Base-by-base conservation (phyloP, 2,888 invertebrate species). In the Morpho helenor region DNA sequence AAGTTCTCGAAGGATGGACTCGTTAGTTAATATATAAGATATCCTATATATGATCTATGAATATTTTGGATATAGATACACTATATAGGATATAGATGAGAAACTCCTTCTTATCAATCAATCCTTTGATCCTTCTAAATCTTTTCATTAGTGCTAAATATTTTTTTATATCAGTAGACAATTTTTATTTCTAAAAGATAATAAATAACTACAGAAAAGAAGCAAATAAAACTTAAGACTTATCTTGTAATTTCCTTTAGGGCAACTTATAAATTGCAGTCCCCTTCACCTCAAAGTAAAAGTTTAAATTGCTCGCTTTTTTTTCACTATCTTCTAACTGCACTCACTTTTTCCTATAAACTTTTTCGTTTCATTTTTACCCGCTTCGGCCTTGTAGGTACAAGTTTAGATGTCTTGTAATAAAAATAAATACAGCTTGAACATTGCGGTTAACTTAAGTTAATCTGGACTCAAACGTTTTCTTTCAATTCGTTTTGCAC, bases 271-370 rank as follows among this genome's bases (percentile, higher is more conserved):
- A 82, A 86, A 84, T 81, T 75, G 77, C 75, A 73, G 69, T 75
- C 77, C 77, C 79, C 75, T 74, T 66, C 66, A 66, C 72, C 71
- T 70, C 73, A 70, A 72, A 69, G 79, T 69, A 74, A 81, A 88
- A 88, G 80, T 88, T 88, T 84, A 85, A 88, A 87, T 87, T 88
- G 84, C 77, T 76, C 72, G 73, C 75, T 73, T 73, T 84, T 87
- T 87, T 88, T 88, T 87, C 87, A 88, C 88, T 88, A 88, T 87
- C 87, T 84, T 74, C 72, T 75, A 64, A 73, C 71, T 77, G 76
- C 82, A 81, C 80, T 82, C 81, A 82, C 82, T 86, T 87, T 87
- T 87, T 86, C 85, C 84, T 84, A 87, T 86, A 86, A 89, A 88
- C 83, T 88, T 89, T 86, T 74, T 71, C 80, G 76, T 83, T 88